Base-by-base conservation (phyloP, 2,888 invertebrate genomes). In the Volucella inanis region DNA sequence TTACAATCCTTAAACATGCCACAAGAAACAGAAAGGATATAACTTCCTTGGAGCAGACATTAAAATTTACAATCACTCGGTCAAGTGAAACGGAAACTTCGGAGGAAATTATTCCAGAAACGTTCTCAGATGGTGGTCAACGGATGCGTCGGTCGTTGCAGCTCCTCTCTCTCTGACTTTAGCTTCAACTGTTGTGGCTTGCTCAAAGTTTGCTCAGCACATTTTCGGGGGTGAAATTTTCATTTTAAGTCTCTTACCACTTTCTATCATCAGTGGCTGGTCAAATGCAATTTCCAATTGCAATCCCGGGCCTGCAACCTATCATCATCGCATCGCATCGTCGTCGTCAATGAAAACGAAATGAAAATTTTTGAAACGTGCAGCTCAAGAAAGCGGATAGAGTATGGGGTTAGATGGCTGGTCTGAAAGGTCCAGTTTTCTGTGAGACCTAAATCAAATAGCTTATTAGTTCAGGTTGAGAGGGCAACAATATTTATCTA, bases 11-110 rank as follows among this genome's bases (percentile, higher is more conserved):
- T 11, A n/a, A 39, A 57, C 50, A 50, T 61, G 45, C 72, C 72
- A 61, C 79, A 72, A 67, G 67, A 59, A 39, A 76, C 62, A 65
- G 68, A 64, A 79, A 70, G 78, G 79, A 74, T 83, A 78, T 64
- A 85, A 77, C 76, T 85, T 81, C 68, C 71, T 55, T 47, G 57
- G 57, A 50, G 81, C 76, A 85, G 80, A 81, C 85, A 85, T 85
- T 81, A 85, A 85, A 85, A 85, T 85, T 85, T 85, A 85, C 85
- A 85, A 85, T 85, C 85, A 85, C 81, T 85, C 72, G 85, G 85
- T 77, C 85, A 85, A 85, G 85, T 85, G 81, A 85, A 85, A 85
- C 85, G 85, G 85, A 85, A 85, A 81, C 85, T 85, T 85, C 67
- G 72, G 41, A 81, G 85, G 85, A 81, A 85, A 85, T 85, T 85